Conservation (phyloP, 2,888 invertebrate genomes). For the Bombylius major region DNA sequence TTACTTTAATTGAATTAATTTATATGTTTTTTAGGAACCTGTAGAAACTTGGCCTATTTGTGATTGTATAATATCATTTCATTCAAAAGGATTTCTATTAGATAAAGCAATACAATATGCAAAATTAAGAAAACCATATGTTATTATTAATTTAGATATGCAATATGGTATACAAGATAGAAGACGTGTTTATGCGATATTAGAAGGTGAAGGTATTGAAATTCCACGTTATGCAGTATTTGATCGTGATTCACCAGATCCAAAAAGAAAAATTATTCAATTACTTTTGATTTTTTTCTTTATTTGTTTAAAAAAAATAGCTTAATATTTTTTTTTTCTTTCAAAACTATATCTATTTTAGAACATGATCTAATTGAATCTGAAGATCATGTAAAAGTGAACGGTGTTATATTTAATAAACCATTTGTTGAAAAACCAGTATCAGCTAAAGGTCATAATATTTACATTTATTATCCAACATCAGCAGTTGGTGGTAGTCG, state of each 20-base stretch:
- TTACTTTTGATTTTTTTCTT: not conserved
- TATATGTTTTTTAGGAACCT: slow-evolving; percentile 65
- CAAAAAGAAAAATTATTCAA: slow-evolving; percentile 54
- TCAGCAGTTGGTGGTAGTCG: slow-evolving; percentile 98
- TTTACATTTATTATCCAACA: slow-evolving; percentile 98
- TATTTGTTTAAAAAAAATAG: too few relatives aligned
- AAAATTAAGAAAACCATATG: slow-evolving; percentile 83
- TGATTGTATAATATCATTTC: slow-evolving; percentile 96
- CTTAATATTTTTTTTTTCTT: not conserved
- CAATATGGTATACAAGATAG: slow-evolving; percentile 95
- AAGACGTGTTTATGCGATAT: slow-evolving; percentile 85
- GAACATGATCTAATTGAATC: slow-evolving; percentile 87
- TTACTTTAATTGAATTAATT: slow-evolving; percentile 5
- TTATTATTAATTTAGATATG: slow-evolving; percentile 96
- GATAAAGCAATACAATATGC: slow-evolving; percentile 97
- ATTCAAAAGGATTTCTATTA: slow-evolving; percentile 95
- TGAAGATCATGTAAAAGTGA: slow-evolving; percentile 95
- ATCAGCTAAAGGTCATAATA: slow-evolving; percentile 98
- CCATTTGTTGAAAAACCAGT: slow-evolving; percentile 99
- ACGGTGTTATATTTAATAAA: slow-evolving; percentile 89
- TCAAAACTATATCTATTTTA: slow-evolving; percentile 29
- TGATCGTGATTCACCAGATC: slow-evolving; percentile 84
- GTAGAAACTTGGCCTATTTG: slow-evolving; percentile 97
- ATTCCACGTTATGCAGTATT: slow-evolving; percentile 96
- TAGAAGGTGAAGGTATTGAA: slow-evolving; percentile 89